Evolutionary conservation across 2,888 invertebrate species (phyloP).

Genomic region (Malthinus flaveolus): DNA sequence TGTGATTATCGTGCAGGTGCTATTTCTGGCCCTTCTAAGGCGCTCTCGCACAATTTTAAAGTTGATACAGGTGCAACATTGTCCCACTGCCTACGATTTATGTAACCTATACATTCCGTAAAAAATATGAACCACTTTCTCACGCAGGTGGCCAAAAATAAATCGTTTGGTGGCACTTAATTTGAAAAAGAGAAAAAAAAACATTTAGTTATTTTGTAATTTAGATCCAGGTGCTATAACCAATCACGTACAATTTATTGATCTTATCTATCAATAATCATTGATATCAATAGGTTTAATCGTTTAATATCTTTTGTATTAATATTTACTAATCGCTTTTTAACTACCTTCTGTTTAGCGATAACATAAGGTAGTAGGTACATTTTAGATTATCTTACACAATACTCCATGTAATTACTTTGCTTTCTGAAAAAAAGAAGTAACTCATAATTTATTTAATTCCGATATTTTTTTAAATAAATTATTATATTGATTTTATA

Average conservation of each 20-base stretch:
- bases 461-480: too few species aligned
- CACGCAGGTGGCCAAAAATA: slow-evolving; percentile 33
- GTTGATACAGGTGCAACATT: slow-evolving; percentile 33
- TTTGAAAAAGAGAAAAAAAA: slow-evolving; percentile 24
- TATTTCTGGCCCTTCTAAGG: slow-evolving; percentile 27
- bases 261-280: slow-evolving; percentile 34
- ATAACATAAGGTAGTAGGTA: background rate
- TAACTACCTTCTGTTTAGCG: slow-evolving; percentile 19
- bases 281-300: slow-evolving; percentile 32
- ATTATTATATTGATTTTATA: too few species aligned
- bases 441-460: too few species aligned
- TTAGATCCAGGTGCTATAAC: slow-evolving; percentile 32
- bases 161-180: slow-evolving; percentile 36
- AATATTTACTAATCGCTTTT: slow-evolving; percentile 32
- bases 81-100: slow-evolving; percentile 33
- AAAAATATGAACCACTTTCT: slow-evolving; percentile 35
- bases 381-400: too few species aligned
- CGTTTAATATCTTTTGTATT: slow-evolving; percentile 33
- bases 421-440: too few species aligned
- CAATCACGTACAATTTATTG: slow-evolving; percentile 28
- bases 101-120: slow-evolving; percentile 34
- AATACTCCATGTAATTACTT: too few species aligned
- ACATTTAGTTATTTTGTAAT: slow-evolving; percentile 33
- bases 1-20: slow-evolving; percentile 32
- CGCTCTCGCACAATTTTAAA: slow-evolving; percentile 20